Base-by-base conservation (phyloP, 2,888 invertebrate species). In the Drosophila imparisetae region DNA sequence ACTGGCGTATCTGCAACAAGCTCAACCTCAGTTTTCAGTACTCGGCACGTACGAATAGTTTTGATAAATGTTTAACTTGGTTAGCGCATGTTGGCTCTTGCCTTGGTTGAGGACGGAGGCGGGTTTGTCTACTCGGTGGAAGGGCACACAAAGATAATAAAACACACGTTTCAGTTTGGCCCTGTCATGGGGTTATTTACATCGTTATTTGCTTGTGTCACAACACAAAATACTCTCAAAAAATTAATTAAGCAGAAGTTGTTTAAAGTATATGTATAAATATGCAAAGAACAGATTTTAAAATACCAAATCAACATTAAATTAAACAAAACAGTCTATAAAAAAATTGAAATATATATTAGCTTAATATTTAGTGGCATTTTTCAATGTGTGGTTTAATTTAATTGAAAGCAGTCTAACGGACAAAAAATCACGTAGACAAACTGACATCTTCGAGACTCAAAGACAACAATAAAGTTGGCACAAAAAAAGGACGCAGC, bases 31-130 rank as follows among this genome's bases (percentile, higher is more conserved):
- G 48, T 55, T 52, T 66, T 58, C 64, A 58, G 79, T 53, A 30
- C 64, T 53, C 57, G 74, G 71, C 84, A 85, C 89, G 85, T 85
- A 85, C 68, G 64, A 74, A 76, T 75, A 86, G 90, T 88, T 86
- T 88, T 86, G 86, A 90, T 86, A 86, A 86, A 86, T 86, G 86
- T 70, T 75, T 65, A 69, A 76, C 78, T 76, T 60, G 73, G 75
- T 75, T 55, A 70, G 75, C 66, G 64, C 79, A 81, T 81, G 79
- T 81, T 60, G 73, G 57, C 40, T 5, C 18, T 21, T 32, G 40
- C 8, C 24, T 58, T 29, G 24, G 32, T 48, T 18, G 34, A 49
- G 36, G 21, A 18, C 24, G 38, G 38, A 27, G 24, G 18, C 15
- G 58, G 40, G 32, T 32, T 45, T 21, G 27, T 8, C 57, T 34